Conservation (phyloP, 2,797 vertebrate genomes). For the Apogon hyalosoma region DNA sequence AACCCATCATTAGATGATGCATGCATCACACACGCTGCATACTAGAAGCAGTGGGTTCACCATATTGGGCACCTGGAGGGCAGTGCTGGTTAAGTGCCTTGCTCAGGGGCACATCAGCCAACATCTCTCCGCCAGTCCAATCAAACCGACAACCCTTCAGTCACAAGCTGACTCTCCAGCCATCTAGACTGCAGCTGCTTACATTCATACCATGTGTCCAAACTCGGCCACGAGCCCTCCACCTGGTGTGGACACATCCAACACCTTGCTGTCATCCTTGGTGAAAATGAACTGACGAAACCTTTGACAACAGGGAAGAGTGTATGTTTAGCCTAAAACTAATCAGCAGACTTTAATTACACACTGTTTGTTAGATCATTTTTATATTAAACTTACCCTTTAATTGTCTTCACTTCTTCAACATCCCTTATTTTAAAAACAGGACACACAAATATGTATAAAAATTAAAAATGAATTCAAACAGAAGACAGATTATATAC, state of each 20-base stretch:
- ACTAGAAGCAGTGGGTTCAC: no score
- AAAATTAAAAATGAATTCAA: not conserved
- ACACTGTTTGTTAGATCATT: no score
- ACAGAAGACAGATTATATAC: no score
- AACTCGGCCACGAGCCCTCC: conserved; percentile 92
- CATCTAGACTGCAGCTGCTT: no score
- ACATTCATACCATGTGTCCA: conserved; percentile 78
- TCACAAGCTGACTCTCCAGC: no score
- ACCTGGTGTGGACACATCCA: conserved; percentile 90
- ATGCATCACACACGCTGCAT: no score
- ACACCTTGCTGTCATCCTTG: conserved; percentile 85
- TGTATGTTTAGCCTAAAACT: not conserved
- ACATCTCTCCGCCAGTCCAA: no score
- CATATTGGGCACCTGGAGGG: no score
- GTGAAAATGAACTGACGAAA: conserved; percentile 91
- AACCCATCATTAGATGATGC: no score
- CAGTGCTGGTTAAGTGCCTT: no score
- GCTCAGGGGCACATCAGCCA: no score
- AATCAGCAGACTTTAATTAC: not conserved
- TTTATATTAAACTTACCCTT: conserved; percentile 83
- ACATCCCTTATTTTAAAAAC: conserved; percentile 85
- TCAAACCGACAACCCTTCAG: no score
- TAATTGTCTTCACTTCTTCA: conserved; percentile 84
- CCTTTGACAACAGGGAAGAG: conserved; percentile 57
- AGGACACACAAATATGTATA: not conserved